Evolutionary conservation across 2,888 invertebrate species (phyloP).

Genomic region (Artemia sinica): DNA sequence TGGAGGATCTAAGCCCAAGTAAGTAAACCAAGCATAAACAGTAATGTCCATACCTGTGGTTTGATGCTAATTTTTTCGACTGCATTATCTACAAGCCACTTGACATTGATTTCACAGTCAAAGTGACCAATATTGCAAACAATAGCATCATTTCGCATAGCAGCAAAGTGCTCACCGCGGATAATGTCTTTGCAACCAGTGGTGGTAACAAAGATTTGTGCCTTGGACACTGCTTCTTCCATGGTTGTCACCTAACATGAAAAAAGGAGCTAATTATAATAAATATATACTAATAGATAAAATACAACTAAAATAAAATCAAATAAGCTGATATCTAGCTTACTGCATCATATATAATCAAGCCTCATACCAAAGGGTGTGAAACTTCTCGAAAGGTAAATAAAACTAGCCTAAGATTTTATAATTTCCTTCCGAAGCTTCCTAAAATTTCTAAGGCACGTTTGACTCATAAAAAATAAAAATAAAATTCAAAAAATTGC

Average conservation of each 20-base stretch:
- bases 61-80: constrained; percentile 76
- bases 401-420: too few species aligned
- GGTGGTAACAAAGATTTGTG: constrained; percentile 90
- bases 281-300: too few species aligned
- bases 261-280: constrained; percentile 13
- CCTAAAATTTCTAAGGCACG: too few species aligned
- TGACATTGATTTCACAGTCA: constrained; percentile 91
- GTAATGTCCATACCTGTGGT: constrained; percentile 53
- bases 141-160: constrained; percentile 90
- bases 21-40: constrained; percentile 17
- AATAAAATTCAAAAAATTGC: too few species aligned
- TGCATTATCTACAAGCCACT: constrained; percentile 82
- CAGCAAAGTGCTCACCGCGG: constrained; percentile 61
- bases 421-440: too few species aligned
- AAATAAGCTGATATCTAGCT: too few species aligned
- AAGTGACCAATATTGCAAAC: constrained; percentile 99
- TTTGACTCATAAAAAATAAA: too few species aligned
- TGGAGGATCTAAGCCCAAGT: too few species aligned
- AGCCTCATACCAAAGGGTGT: too few species aligned
- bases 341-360: too few species aligned
- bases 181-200: constrained; percentile 92
- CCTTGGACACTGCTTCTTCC: constrained; percentile 79
- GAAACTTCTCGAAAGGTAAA: too few species aligned
- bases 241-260: constrained; percentile 62
- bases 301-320: too few species aligned